A percentile compares a stretch with the other conserved stretches of the same genome.
These are phyloP conservation scores for Pheosia tremula DNA, from an alignment of 2,888 invertebrate species.

Conservation along the genomic window DNA sequence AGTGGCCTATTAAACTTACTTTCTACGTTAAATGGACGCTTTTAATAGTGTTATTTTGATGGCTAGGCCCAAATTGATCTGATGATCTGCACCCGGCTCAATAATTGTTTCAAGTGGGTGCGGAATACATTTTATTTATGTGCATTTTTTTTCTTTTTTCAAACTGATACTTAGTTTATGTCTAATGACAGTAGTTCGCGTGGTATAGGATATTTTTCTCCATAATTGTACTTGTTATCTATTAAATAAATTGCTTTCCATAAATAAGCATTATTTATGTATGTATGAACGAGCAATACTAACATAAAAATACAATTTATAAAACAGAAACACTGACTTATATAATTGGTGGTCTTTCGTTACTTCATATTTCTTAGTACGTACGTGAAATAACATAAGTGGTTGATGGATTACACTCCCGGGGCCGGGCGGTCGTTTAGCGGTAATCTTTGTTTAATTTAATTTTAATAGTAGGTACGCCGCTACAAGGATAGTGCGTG, in stretches of 20 bases:
- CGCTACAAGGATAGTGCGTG: slow-evolving; percentile 51
- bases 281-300: slow-evolving; percentile 42
- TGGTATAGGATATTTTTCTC: no score
- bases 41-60: slow-evolving; percentile 38
- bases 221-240: no score
- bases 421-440: slow-evolving; percentile 54
- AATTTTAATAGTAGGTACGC: slow-evolving; percentile 68
- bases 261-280: slow-evolving; percentile 9
- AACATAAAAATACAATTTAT: slow-evolving; percentile 48
- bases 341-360: slow-evolving; percentile 65
- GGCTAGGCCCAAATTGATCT: slow-evolving; percentile 32
- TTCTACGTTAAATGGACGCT: slow-evolving; percentile 24
- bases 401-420: slow-evolving; percentile 61
- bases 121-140: slow-evolving; percentile 2
- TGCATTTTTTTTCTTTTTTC: no score
- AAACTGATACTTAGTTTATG: no score
- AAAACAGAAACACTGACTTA: slow-evolving; percentile 35
- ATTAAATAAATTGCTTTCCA: no score
- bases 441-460: slow-evolving; percentile 74
- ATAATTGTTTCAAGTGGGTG: slow-evolving; percentile 35
- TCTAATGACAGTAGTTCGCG: no score
- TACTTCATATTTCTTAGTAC: slow-evolving; percentile 67
- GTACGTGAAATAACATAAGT: slow-evolving; percentile 47
- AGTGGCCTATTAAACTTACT: slow-evolving; percentile 37
- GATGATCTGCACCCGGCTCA: slow-evolving; percentile 35